These are phyloP conservation scores for Austrofundulus limnaeus DNA, from an alignment of 2,113 vertebrate genomes.

Conservation along the genomic window DNA sequence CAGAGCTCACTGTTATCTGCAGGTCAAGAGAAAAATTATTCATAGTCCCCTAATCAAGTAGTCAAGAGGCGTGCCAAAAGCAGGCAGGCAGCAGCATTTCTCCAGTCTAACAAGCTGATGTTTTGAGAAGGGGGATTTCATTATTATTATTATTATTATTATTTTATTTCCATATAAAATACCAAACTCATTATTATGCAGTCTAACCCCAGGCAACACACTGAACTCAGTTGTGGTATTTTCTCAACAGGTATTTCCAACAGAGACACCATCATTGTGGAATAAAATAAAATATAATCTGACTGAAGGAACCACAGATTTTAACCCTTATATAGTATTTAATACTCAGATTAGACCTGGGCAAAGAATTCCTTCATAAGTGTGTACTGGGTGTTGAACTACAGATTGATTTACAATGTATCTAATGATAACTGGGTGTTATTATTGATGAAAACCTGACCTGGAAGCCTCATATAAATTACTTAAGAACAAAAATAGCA, in stretches of 20 bases:
- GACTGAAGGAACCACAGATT: constrained; percentile 28
- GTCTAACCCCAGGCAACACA: constrained; percentile 43
- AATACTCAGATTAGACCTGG: no score
- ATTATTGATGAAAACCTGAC: no score
- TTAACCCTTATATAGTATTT: neutral
- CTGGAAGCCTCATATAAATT: no score
- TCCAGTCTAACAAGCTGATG: constrained; percentile 36
- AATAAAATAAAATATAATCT: constrained; percentile 63
- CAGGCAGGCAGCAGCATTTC: constrained; percentile 31
- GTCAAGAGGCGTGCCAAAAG: constrained; percentile 18
- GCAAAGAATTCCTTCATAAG: no score
- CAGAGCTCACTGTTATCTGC: constrained; percentile 27
- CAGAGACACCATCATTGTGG: constrained; percentile 39
- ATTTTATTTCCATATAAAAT: constrained; percentile 46
- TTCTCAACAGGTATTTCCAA: constrained; percentile 57
- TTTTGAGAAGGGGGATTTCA: constrained; percentile 25
- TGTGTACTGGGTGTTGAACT: no score
- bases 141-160: constrained; percentile 22
- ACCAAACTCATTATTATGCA: constrained; percentile 57
- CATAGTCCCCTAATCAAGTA: constrained; percentile 35
- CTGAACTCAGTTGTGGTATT: constrained; percentile 59
- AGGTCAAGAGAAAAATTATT: constrained; percentile 43
- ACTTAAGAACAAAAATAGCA: no score
- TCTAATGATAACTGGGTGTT: no score
- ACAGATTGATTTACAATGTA: no score